A percentile compares a stretch with the other conserved stretches of the same genome.
phyloP scores from a whole-genome alignment of 1,140 invertebrate species.

The Drosophila willistoni region DNA sequence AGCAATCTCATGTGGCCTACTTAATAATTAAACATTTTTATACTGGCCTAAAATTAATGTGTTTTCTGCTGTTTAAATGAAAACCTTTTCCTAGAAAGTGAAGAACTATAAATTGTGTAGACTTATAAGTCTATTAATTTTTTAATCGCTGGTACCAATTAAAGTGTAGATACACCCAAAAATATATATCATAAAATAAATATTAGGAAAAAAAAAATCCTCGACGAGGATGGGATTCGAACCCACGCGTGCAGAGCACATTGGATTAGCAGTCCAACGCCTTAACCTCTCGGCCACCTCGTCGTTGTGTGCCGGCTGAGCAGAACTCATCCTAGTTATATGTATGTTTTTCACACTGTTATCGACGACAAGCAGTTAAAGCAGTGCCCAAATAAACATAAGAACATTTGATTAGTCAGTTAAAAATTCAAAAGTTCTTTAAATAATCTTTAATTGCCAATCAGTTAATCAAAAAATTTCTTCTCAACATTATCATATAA shows the following conservation, averaged over 20 bases:
- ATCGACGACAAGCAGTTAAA: conserved; percentile 15
- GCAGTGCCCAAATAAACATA: too few species aligned
- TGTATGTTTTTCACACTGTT: background rate
- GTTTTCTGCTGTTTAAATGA: too few species aligned
- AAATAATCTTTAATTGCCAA: too few species aligned
- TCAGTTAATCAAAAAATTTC: too few species aligned
- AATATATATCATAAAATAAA: background rate
- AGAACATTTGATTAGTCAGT: background rate
- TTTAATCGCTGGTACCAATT: too few species aligned
- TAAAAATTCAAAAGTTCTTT: background rate
- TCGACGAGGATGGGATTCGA: conserved; percentile 95
- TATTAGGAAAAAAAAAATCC: background rate
- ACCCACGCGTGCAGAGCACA: conserved; percentile 91
- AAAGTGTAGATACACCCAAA: background rate
- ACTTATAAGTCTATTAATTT: too few species aligned
- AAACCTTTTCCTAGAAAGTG: too few species aligned
- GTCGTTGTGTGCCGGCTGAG: conserved; percentile 83
- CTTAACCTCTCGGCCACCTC: conserved; percentile 95
- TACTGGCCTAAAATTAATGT: too few species aligned
- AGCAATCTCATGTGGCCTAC: too few species aligned
- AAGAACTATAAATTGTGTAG: too few species aligned
- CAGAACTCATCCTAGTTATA: conserved; percentile 22
- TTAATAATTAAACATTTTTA: too few species aligned
- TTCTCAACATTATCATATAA: too few species aligned
- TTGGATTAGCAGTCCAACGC: conserved; percentile 93